Percentiles rank a stretch among this genome's conserved stretches.
phyloP scores from a whole-genome alignment of 2,113 vertebrate species.

The Mobula birostris region DNA sequence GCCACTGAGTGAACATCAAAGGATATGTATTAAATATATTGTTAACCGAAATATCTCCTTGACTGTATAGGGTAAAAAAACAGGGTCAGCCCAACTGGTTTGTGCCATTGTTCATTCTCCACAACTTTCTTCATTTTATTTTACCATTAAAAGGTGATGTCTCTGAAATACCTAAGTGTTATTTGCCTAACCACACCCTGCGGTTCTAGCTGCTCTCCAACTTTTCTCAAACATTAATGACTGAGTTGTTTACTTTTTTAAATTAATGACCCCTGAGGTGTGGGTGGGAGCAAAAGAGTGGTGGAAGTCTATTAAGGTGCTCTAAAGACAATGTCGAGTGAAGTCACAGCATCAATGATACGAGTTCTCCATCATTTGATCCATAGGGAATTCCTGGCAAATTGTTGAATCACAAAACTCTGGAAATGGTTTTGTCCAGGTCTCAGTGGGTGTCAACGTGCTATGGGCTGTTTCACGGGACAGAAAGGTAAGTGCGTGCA shows the following conservation, averaged over 20 bases:
- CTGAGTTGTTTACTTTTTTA: too few species aligned
- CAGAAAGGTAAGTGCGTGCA: conserved; percentile 68
- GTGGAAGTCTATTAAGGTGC: too few species aligned
- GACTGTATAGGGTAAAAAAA: too few species aligned
- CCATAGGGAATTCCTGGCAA: conserved; percentile 68
- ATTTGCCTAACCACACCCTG: background rate
- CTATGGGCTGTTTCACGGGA: conserved; percentile 95
- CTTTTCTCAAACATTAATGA: too few species aligned
- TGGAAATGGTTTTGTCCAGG: conserved; percentile 73
- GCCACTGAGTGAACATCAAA: background rate
- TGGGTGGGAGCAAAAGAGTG: too few species aligned
- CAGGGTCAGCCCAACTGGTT: too few species aligned
- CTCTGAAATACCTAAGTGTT: too few species aligned
- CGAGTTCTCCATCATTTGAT: conserved; percentile 9
- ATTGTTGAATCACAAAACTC: conserved; percentile 78
- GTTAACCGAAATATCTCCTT: background rate
- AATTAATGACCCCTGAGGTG: too few species aligned
- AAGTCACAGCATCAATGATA: background rate
- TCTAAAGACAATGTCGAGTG: background rate
- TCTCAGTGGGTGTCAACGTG: conserved; percentile 76
- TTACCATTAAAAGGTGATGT: too few species aligned
- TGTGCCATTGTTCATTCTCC: too few species aligned
- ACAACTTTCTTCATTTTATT: too few species aligned
- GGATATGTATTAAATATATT: background rate
- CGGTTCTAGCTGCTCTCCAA: background rate